A percentile compares a stretch with the other conserved stretches of the same genome.
Evolutionary conservation across 2,888 invertebrate genomes (phyloP).

Genomic region (Eudasyphora cyanicolor): DNA sequence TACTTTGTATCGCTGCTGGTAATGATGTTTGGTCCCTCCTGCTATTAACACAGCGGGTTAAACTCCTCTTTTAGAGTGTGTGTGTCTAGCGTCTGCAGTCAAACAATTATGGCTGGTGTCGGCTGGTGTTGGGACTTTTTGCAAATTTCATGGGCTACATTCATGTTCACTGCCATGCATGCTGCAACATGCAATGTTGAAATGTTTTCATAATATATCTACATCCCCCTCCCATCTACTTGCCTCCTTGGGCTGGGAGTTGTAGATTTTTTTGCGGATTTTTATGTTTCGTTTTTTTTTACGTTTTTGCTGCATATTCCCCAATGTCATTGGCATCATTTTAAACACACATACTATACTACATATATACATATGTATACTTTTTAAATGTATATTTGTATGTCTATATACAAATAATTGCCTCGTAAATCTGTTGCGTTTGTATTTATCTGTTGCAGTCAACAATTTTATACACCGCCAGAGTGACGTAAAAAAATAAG

Average conservation of each 20-base stretch:
- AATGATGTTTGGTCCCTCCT: not conserved
- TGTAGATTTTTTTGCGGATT: not conserved
- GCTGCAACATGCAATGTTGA: not conserved
- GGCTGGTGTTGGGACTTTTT: too few relatives aligned
- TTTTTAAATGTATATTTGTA: not conserved
- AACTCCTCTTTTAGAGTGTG: not conserved
- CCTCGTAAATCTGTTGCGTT: constrained; percentile 11
- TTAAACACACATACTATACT: not conserved
- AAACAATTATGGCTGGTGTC: not conserved
- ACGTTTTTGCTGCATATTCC: not conserved
- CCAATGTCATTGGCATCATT: constrained; percentile 45
- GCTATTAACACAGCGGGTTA: not conserved
- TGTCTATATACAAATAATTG: not conserved
- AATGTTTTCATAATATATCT: not conserved
- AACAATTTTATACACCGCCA: not conserved
- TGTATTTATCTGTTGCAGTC: not conserved
- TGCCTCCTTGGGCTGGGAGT: not conserved
- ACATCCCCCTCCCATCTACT: not conserved
- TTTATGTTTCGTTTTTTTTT: not conserved
- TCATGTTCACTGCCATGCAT: too few relatives aligned
- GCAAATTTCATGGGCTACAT: constrained; percentile 15
- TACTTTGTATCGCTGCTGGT: not conserved
- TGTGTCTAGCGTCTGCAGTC: too few relatives aligned
- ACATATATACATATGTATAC: not conserved
- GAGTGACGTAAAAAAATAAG: not conserved